Evolutionary conservation across 2,113 vertebrate species (phyloP).

Genomic region (Pluvianellus socialis): DNA sequence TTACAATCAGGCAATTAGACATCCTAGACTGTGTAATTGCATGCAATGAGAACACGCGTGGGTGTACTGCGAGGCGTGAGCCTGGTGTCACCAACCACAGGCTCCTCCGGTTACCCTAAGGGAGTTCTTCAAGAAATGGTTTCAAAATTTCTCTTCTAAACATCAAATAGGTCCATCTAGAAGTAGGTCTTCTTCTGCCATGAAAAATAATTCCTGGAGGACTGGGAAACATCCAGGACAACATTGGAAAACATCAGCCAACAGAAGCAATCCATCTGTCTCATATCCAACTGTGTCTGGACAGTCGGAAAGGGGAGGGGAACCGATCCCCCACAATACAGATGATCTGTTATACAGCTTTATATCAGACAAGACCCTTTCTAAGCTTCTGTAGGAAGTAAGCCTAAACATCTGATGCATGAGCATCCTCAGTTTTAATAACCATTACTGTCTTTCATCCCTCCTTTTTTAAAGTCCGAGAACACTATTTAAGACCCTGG

Average conservation of each 20-base stretch:
- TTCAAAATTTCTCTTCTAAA: not conserved
- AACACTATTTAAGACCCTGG: not conserved
- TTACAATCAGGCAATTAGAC: not conserved
- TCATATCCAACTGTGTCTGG: not conserved
- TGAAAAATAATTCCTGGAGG: not conserved
- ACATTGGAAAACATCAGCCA: not conserved
- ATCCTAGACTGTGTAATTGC: not conserved
- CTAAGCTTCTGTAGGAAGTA: not conserved
- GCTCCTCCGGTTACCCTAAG: not conserved
- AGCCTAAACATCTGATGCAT: not conserved
- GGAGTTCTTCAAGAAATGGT: not conserved
- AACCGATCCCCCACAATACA: not conserved
- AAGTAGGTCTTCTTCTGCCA: not conserved
- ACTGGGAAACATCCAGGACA: not conserved
- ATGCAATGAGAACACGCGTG: not conserved
- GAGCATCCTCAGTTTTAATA: constrained; percentile 34
- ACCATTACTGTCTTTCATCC: constrained; percentile 2
- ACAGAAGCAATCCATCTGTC: not conserved
- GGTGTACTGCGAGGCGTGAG: not conserved
- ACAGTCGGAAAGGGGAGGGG: not conserved
- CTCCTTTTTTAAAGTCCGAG: not conserved
- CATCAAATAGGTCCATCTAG: not conserved
- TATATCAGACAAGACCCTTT: not conserved
- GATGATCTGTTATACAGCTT: constrained; percentile 13
- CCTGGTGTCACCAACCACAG: constrained; percentile 31